Base-by-base conservation (phyloP, 2,797 vertebrate species). In the Onychomys leucogaster region DNA sequence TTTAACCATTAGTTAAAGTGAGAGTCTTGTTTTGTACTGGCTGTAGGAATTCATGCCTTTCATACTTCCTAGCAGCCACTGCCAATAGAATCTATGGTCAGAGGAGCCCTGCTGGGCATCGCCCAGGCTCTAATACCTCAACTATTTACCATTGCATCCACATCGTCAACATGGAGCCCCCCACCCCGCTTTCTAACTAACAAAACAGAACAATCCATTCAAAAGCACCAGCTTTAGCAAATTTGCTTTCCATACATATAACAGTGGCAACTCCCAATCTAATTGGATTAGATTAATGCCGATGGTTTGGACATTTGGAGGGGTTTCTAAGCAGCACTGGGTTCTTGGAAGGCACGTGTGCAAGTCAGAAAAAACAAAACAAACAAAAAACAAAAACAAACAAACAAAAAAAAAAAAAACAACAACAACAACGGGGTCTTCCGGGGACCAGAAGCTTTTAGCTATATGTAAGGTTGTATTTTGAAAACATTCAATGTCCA, bases 241-340 rank as follows among this genome's bases (percentile, higher is more conserved):
- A 90, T 92, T 46, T 73, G 73, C 86, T 93, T 90, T 93, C 73
- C 83, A 71, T 49, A 81, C 43, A 37, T 71, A n/a, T 8, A 34
- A 43, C 52, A 11, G 16, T 32, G 52, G 89, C 49, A 46, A 91
- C 92, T 16, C 12, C 67, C 37, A 75, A 88, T 81, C 80, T 91
- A 78, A 92, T 82, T 86, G 73, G 85, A 96, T 73, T 41, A 52
- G 52, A 86, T 90, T 43, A 49, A 73, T 69, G 34, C 67, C 61
- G 46, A 52, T 37, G 9, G 61, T 76, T 87, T 85, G 37, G 82
- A 78, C 80, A 59, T 1, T 0, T 49, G 14, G 5, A 81, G 34
- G 6, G 21, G 41, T 59, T 89, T 82, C 46, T 61, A 57, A 76
- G 43, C 27, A 43, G 14, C 5, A 37, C 4, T 21, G 16, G 23